Conservation (phyloP, 1,140 invertebrate species). For the Andricus grossulariae region DNA sequence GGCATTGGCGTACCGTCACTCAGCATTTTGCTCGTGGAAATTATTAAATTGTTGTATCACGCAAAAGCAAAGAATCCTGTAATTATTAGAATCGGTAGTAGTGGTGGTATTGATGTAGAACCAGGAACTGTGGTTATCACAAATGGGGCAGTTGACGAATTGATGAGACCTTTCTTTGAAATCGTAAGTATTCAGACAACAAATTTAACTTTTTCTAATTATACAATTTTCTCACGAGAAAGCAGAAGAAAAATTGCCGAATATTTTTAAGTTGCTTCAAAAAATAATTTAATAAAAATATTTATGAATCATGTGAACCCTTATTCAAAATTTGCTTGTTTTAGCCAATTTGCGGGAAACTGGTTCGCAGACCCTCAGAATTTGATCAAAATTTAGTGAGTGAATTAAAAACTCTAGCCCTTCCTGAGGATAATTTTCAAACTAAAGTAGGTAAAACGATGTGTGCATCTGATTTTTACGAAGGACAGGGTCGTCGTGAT, state of each 20-base stretch:
- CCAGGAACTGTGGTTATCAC: slow-evolving; percentile 93
- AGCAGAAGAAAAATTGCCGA: too few relatives aligned
- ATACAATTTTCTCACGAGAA: neutral
- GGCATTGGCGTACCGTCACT: slow-evolving; percentile 96
- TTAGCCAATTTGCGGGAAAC: slow-evolving; percentile 92
- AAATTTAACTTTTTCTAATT: neutral
- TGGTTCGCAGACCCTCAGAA: slow-evolving; percentile 86
- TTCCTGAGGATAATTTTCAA: slow-evolving; percentile 86
- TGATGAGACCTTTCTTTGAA: slow-evolving; percentile 83
- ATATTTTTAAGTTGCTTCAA: too few relatives aligned
- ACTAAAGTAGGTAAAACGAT: slow-evolving; percentile 94
- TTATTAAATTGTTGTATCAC: slow-evolving; percentile 95
- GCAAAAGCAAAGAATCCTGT: slow-evolving; percentile 90
- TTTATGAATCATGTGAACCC: too few relatives aligned
- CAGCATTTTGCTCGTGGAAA: slow-evolving; percentile 93
- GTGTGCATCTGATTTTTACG: slow-evolving; percentile 98
- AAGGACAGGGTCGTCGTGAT: slow-evolving; percentile 96
- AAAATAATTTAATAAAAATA: neutral
- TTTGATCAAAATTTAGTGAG: slow-evolving; percentile 87
- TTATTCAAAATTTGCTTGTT: slow-evolving; percentile 46
- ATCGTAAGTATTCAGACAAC: slow-evolving; percentile 74
- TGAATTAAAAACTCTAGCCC: slow-evolving; percentile 85
- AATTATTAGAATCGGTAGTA: slow-evolving; percentile 95
- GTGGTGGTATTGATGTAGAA: slow-evolving; percentile 92
- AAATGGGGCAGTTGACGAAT: slow-evolving; percentile 89